Percentiles rank a stretch among this genome's conserved stretches.
Evolutionary conservation across 2,113 vertebrate species (phyloP).

Genomic region (Probosciger aterrimus): DNA sequence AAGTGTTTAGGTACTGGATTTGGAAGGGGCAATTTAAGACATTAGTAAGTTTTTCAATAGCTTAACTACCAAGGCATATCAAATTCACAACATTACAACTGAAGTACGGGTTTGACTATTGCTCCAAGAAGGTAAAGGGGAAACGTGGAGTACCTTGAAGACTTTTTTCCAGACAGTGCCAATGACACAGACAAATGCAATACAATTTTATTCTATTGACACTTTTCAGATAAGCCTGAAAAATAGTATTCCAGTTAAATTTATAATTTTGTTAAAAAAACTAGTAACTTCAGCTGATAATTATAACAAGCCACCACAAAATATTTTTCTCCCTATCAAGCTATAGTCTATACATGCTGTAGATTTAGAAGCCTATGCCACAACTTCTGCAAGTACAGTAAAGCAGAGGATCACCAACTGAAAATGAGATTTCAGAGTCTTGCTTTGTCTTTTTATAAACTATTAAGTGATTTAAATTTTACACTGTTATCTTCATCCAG

Average conservation of each 20-base stretch:
- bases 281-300: not conserved
- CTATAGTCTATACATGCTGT: not conserved
- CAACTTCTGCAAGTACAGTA: not conserved
- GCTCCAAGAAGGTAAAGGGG: not conserved
- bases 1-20: not conserved
- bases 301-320: not conserved
- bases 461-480: conserved; percentile 40
- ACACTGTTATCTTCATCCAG: conserved; percentile 15
- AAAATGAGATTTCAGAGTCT: conserved; percentile 16
- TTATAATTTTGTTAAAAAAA: not conserved
- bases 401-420: not conserved
- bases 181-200: not conserved
- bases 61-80: not conserved
- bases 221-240: not conserved
- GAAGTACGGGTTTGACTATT: not conserved
- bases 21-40: not conserved
- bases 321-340: not conserved
- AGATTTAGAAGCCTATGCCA: not conserved
- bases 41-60: not conserved
- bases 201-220: not conserved
- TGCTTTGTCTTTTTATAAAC: conserved; percentile 33
- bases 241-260: not conserved
- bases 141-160: not conserved
- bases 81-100: not conserved
- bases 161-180: not conserved